Evolutionary conservation across 1,140 invertebrate genomes (phyloP).

Genomic region (Hycleus cichorii): DNA sequence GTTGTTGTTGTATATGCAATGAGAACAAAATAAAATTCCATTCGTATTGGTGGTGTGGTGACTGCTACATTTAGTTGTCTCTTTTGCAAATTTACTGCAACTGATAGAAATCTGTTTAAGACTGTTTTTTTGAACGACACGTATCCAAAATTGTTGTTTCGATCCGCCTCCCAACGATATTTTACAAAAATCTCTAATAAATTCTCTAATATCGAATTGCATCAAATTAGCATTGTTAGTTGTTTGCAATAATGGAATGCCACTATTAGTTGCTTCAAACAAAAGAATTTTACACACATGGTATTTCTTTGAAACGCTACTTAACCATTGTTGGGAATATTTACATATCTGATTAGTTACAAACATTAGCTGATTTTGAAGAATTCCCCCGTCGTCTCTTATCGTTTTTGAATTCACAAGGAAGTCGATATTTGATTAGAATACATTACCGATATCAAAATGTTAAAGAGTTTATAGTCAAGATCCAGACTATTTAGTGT

Average conservation of each 20-base stretch:
- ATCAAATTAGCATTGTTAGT: too few relatives aligned
- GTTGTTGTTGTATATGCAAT: background rate
- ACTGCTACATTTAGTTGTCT: slow-evolving; percentile 28
- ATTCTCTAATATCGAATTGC: too few relatives aligned
- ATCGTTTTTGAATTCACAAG: background rate
- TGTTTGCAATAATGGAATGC: too few relatives aligned
- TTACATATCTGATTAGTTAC: too few relatives aligned
- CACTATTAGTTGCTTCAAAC: too few relatives aligned
- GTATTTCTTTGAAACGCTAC: too few relatives aligned
- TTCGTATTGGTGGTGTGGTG: slow-evolving; percentile 6
- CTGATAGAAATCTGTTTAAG: slow-evolving; percentile 27
- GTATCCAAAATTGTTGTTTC: background rate
- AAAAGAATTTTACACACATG: too few relatives aligned
- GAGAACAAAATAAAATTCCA: background rate
- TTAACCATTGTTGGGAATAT: too few relatives aligned
- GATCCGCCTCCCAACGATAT: background rate
- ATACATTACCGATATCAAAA: slow-evolving; percentile 5
- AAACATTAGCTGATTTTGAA: too few relatives aligned
- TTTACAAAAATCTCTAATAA: too few relatives aligned
- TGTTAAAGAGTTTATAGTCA: slow-evolving; percentile 19
- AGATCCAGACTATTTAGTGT: slow-evolving; percentile 19
- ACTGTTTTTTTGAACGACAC: slow-evolving; percentile 15
- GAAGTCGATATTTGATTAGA: background rate
- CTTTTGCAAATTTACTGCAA: slow-evolving; percentile 25
- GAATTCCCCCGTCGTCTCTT: too few relatives aligned